Base-by-base conservation (phyloP, 2,113 vertebrate species). In the Stigmatopora argus region DNA sequence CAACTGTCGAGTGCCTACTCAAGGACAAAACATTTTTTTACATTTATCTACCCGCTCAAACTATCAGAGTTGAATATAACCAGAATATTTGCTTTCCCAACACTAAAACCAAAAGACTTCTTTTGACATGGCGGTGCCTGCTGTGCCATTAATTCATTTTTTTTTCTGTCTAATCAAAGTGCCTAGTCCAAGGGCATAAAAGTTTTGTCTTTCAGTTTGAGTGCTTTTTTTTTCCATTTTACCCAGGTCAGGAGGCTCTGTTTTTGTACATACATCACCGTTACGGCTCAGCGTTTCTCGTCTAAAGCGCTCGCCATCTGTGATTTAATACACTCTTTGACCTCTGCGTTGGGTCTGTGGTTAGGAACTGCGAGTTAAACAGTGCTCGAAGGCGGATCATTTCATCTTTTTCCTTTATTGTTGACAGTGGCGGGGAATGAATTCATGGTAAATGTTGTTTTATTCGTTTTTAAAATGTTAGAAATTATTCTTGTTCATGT, bases 101-200 rank as follows among this genome's bases (percentile, higher is more conserved):
- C 59, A 61, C 38, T 45, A 61, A 21, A 61, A 61, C 53, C 74
- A 67, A 76, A 68, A 70, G 73, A 53, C 66, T 64, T 71, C 41
- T 46, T 12, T 19, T 63, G 53, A 44, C 60, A 67, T 58, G 69
- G 55, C 59, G 47, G 45, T 53, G 72, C 65, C 46, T 77, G 62
- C 69, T 45, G 52, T 51, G 0, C 65, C 61, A 31, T 31, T 31
- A 31, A 31, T 31, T 31, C 26, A 31, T 31, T 31, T 31, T 31
- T 60, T 34, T 73, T 70, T 76, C 45, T 74, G 26, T 65, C 21
- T 62, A 66, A 78, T 78, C 51, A 65, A 64, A 71, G 62, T 68
- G 72, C 47, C 65, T 61, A 75, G 66, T 69, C 49, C 78, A 69
- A 78, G 71, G 69, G 66, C 70, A 65, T 64, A 59, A 64, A 66